A percentile compares a stretch with the other conserved stretches of the same genome.
phyloP scores from a whole-genome alignment of 2,888 invertebrate species.

The Seira musarum region DNA sequence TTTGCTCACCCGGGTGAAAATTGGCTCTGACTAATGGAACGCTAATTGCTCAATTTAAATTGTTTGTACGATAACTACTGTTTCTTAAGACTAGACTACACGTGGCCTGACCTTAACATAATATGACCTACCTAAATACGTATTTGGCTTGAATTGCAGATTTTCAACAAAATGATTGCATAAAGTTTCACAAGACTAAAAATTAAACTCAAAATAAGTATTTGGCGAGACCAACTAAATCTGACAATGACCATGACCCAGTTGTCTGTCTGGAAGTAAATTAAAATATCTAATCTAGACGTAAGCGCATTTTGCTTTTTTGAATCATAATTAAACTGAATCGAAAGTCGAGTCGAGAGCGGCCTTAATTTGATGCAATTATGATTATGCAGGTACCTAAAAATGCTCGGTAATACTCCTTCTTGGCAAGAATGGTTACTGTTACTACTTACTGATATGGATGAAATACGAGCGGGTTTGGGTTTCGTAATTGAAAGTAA shows the following conservation, averaged over 20 bases:
- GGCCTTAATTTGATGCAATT: no score
- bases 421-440: no score
- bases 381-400: slow-evolving; percentile 53
- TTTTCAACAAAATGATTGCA: slow-evolving; percentile 50
- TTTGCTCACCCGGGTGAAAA: no score
- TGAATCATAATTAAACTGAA: no score
- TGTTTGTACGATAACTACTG: no score
- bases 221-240: slow-evolving; percentile 3
- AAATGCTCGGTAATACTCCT: slow-evolving; percentile 9
- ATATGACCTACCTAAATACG: neutral
- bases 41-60: no score
- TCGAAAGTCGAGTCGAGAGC: no score
- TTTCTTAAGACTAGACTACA: neutral
- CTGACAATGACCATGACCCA: no score
- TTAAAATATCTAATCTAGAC: no score
- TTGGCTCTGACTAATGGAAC: no score
- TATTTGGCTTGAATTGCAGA: slow-evolving; percentile 43
- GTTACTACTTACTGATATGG: slow-evolving; percentile 40
- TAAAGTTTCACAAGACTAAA: slow-evolving; percentile 43
- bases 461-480: slow-evolving; percentile 26
- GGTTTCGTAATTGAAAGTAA: neutral
- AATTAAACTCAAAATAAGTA: slow-evolving; percentile 15
- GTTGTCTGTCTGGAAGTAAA: no score
- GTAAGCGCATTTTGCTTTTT: slow-evolving; percentile 52
- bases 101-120: neutral